Base-by-base conservation (phyloP, 1,140 invertebrate genomes). In the Rhyacophila brunnea region DNA sequence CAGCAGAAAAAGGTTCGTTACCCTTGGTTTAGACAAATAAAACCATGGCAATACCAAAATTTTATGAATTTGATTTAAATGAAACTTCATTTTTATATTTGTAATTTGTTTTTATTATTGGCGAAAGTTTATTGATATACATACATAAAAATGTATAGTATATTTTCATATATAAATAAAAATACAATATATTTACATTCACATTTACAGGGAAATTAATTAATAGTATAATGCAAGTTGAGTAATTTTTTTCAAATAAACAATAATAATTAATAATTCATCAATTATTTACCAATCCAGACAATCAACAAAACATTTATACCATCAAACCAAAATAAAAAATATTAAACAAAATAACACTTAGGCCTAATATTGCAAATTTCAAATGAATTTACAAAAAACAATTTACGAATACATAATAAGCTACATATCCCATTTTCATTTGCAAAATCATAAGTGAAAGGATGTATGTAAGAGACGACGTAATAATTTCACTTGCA, bases 301-400 rank as follows among this genome's bases (percentile, higher is more conserved):
- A 44, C 70, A 71, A 67, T 66, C 70, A 70, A 73, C 71, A 66
- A 69, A 68, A 67, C 69, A 53, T 46, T 62, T 50, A 50, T 18
- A 34, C 46, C 47, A 18, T 32, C 51, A 65, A 59, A 67, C 65
- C 61, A 60, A 67, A 62, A 67, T 69, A 73, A 71, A 70, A 71
- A 67, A 70, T 74, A 75, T 73, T 40, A 45, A 75, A 78, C 74
- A 76, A 76, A 72, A 71, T 73, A 78, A 78, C 74, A 77, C 74
- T 78, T 78, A 78, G 70, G 62, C 23, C 76, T 77, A 78, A 71
- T 77, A 78, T 77, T 78, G 76, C 75, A 75, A 77, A 77, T 72
- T 69, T 70, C 65, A 72, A 69, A 72, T 66, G 66, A 73, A 71
- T 64, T 69, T 67, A 69, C 66, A 68, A 34, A 57, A 43, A 52